Conservation (phyloP, 2,113 vertebrate genomes). For the Phylloscopus whistleri region DNA sequence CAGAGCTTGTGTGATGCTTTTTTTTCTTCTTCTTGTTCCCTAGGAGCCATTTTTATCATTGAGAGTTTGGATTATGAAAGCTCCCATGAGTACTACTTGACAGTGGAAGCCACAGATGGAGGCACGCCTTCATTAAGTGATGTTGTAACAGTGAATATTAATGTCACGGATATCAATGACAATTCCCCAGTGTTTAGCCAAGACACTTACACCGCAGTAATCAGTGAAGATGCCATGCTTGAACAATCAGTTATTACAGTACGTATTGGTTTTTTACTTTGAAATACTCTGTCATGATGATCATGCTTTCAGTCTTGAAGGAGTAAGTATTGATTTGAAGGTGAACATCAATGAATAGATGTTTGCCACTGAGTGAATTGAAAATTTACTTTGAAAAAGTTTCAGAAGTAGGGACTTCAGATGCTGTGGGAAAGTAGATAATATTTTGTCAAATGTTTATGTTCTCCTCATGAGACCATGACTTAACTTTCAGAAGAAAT, state of each 20-base stretch:
- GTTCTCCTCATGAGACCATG: not conserved
- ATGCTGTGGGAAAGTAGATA: not conserved
- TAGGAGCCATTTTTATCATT: slow-evolving; percentile 91
- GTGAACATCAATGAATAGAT: not conserved
- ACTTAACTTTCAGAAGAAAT: not conserved
- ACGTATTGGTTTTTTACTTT: not conserved
- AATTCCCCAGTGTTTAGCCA: slow-evolving; percentile 91
- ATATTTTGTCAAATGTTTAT: not conserved
- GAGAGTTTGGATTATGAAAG: slow-evolving; percentile 89
- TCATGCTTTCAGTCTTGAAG: not conserved
- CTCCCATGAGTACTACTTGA: slow-evolving; percentile 93
- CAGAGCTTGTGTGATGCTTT: not conserved
- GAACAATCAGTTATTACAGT: slow-evolving; percentile 86
- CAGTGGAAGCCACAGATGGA: slow-evolving; percentile 90
- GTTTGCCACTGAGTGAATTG: not conserved
- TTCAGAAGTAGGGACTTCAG: not conserved
- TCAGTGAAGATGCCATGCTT: slow-evolving; percentile 87
- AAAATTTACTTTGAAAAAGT: not conserved
- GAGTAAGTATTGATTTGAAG: not conserved
- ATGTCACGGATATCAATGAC: slow-evolving; percentile 94
- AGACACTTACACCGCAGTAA: slow-evolving; percentile 84
- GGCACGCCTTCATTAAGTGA: slow-evolving; percentile 90
- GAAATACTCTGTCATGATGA: not conserved
- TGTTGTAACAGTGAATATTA: slow-evolving; percentile 90
- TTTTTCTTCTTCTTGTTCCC: not conserved